Evolutionary conservation across 2,888 invertebrate species (phyloP), one percentile per base, ranked within the genome.

Genomic region (Sarcophaga caerulescens): DNA sequence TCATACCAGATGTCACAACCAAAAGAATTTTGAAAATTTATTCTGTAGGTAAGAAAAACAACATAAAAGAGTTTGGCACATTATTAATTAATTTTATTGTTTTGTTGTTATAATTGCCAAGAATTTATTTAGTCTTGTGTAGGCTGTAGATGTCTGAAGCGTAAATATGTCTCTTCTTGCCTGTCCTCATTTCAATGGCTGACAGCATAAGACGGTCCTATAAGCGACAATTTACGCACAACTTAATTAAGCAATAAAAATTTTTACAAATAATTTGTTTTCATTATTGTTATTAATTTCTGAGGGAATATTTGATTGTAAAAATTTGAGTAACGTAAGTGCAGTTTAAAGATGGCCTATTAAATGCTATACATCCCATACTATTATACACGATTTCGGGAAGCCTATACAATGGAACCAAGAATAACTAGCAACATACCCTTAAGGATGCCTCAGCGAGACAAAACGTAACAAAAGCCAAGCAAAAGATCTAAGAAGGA

Each of bases 241-340:
- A 66, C 66, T 66, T n/a, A 66, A 44, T 66, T 44, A 66, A 65
- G 25, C 66, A 44, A 66, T n/a, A 19, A n/a, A 66, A 66, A 66
- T 17, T 6, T 65, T 35, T 25, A 35, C n/a, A 65, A 60, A 65
- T 17, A 25, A 35, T 65, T 65, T 23, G 11, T 65, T 35, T 60
- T 19, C 17, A 60, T 19, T 19, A 60, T 19, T 35, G 35, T 6
- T 5, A 35, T n/a, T 19, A 35, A 65, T 6, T 25, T 65, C 23
- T 65, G 23, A 21, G 3, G 65, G 17, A 65, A 65, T 8, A 8
- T 25, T 65, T 4, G 14, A 14, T 47, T 47, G 35, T 35, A 6
- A 35, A 35, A 35, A n/a, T n/a, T n/a, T n/a, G n/a, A n/a, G n/a
- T n/a, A n/a, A 35, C 35, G 35, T 35, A 6, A 35, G 35, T 35